Evolutionary conservation across 2,113 vertebrate species (phyloP).

Genomic region (Tenrec ecaudatus): DNA sequence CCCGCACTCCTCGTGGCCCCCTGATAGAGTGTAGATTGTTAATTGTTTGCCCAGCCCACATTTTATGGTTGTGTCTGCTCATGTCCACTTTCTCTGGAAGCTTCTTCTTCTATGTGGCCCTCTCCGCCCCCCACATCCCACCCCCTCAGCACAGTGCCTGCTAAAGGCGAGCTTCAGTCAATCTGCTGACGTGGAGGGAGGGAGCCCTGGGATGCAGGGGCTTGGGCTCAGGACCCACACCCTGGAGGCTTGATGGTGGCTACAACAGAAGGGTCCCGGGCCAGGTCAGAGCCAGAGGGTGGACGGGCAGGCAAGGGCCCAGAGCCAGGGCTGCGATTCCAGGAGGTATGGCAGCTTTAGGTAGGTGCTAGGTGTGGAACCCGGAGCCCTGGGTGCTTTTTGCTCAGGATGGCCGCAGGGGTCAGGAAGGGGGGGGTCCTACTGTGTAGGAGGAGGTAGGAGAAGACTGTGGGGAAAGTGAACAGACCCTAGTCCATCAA

Average conservation of each 20-base stretch:
- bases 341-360: no score
- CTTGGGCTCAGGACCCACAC: not conserved
- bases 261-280: no score
- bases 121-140: not conserved
- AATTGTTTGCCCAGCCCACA: no score
- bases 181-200: not conserved
- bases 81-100: no score
- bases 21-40: no score
- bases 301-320: not conserved
- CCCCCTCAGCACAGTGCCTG: not conserved
- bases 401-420: not conserved
- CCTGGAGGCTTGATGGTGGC: no score
- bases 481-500: rapidly evolving
- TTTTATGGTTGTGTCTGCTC: no score
- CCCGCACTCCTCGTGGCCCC: no score
- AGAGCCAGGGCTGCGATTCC: no score
- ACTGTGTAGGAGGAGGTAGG: not conserved
- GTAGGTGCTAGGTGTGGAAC: no score
- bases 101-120: no score
- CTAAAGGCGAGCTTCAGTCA: not conserved
- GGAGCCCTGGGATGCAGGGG: not conserved
- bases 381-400: not conserved
- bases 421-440: not conserved
- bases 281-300: no score
- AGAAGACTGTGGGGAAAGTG: not conserved